phyloP scores from a whole-genome alignment of 2,113 vertebrate species.

The Platysteira castanea region DNA sequence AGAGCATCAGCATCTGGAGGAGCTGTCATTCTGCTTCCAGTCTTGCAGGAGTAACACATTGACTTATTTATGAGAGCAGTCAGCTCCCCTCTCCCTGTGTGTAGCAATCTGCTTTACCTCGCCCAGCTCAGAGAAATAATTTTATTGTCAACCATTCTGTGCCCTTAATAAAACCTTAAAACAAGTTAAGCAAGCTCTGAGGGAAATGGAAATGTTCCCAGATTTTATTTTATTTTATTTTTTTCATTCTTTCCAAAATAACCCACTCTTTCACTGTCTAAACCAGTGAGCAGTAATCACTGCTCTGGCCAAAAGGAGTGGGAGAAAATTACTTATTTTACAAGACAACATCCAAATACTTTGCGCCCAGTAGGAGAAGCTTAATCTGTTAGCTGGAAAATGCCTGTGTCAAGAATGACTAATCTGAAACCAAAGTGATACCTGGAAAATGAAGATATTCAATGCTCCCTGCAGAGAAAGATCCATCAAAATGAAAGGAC shows the following conservation, averaged over 20 bases:
- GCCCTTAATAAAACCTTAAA: slow-evolving; percentile 17
- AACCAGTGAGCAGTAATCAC: background rate
- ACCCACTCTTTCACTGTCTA: background rate
- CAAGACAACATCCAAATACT: background rate
- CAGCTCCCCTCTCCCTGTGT: slow-evolving; percentile 8
- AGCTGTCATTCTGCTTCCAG: slow-evolving; percentile 50
- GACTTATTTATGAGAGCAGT: slow-evolving; percentile 67
- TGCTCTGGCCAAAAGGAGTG: background rate
- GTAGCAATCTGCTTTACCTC: slow-evolving; percentile 13
- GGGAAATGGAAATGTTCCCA: background rate
- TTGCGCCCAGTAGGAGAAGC: background rate
- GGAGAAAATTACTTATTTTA: background rate
- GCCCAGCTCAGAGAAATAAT: background rate
- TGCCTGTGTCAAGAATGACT: background rate
- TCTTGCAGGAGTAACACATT: slow-evolving; percentile 68
- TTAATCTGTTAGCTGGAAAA: background rate
- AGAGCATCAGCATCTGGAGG: slow-evolving; percentile 41
- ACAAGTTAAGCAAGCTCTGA: background rate
- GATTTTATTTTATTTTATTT: background rate
- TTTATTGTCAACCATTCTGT: background rate
- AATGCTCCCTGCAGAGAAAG: background rate
- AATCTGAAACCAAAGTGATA: background rate
- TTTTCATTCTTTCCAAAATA: background rate
- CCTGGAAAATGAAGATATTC: background rate
- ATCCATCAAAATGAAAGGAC: background rate